phyloP scores from a whole-genome alignment of 2,113 vertebrate genomes.

The Oxyura jamaicensis region DNA sequence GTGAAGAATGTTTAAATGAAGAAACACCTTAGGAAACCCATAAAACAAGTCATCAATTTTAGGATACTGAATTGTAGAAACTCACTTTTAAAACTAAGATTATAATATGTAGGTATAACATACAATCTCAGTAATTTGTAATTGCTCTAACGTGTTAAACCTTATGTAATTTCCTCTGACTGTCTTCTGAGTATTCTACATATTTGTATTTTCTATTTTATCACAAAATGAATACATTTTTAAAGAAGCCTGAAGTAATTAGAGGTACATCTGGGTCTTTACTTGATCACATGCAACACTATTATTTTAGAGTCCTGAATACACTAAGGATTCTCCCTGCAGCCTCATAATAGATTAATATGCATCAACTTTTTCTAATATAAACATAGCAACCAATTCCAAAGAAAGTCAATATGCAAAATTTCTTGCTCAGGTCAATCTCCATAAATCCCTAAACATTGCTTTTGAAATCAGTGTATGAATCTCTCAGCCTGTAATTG shows the following conservation, averaged over 20 bases:
- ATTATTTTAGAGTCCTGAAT: not conserved
- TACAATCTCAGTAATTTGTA: not conserved
- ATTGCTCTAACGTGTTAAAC: not conserved
- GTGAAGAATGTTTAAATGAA: not conserved
- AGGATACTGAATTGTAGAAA: not conserved
- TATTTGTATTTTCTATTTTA: not conserved
- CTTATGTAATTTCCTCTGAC: not conserved
- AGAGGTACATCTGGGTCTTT: slow-evolving; percentile 1
- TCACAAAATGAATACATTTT: not conserved
- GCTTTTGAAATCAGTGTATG: not conserved
- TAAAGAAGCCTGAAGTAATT: not conserved
- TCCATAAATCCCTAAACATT: not conserved
- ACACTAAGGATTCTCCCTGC: not conserved
- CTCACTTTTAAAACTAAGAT: not conserved
- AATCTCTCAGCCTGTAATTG: not conserved
- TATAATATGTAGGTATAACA: not conserved
- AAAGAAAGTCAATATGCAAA: not conserved
- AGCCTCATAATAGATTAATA: not conserved
- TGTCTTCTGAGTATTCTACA: not conserved
- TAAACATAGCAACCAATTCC: not conserved
- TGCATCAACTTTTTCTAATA: not conserved
- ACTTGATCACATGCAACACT: not conserved
- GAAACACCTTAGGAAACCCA: not conserved
- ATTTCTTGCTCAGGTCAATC: not conserved
- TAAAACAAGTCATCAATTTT: not conserved